Evolutionary conservation across 2,888 invertebrate species (phyloP).

Genomic region (Nasonia oneida): DNA sequence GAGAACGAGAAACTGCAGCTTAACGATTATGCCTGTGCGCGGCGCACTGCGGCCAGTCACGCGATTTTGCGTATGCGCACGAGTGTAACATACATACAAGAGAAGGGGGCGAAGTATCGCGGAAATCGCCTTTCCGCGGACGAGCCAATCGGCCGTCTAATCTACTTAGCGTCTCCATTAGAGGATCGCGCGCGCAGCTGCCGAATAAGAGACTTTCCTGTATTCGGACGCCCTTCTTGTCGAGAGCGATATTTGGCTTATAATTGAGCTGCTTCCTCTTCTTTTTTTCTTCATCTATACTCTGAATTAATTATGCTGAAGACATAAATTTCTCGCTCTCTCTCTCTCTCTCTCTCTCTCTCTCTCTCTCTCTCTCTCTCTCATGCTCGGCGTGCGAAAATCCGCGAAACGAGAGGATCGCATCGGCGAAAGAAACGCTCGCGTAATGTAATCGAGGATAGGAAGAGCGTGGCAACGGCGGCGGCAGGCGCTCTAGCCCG

Average conservation of each 20-base stretch:
- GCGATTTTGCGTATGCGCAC: conserved; percentile 44
- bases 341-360: not conserved
- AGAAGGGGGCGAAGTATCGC: conserved; percentile 15
- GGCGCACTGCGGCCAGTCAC: conserved; percentile 28
- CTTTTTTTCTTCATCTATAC: not conserved
- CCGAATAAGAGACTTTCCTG: conserved; percentile 47
- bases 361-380: not conserved
- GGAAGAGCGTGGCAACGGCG: not conserved
- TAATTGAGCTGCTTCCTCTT: not conserved
- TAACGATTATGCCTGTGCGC: not conserved
- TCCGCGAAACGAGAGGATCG: conserved; percentile 13
- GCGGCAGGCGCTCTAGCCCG: not conserved
- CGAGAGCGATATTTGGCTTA: not conserved
- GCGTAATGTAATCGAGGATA: conserved; percentile 39
- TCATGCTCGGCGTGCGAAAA: conserved; percentile 25
- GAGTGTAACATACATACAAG: not conserved
- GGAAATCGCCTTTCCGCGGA: conserved; percentile 32
- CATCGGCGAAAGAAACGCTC: not conserved
- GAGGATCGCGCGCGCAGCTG: conserved; percentile 64
- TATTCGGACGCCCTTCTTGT: conserved; percentile 58
- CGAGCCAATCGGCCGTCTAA: conserved; percentile 64
- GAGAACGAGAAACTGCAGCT: conserved; percentile 16
- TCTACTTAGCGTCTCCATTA: conserved; percentile 70
- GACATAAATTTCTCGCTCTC: not conserved
- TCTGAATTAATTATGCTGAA: not conserved